Percentiles rank a stretch among this genome's conserved stretches.
Conservation (phyloP, 2,113 vertebrate genomes). For the Salvator merianae region DNA sequence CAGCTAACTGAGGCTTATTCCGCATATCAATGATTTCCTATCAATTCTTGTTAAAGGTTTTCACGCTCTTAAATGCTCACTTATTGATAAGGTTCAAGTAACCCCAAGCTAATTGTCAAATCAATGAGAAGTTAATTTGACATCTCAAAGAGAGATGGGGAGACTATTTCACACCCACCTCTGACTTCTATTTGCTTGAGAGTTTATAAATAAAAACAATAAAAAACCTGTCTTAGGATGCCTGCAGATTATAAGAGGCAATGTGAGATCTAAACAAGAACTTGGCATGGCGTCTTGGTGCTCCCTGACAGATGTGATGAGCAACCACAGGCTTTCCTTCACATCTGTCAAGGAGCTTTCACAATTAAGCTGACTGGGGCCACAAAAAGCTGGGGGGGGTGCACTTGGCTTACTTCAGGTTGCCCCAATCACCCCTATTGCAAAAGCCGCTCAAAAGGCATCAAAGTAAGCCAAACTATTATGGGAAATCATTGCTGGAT, state of each 20-base stretch:
- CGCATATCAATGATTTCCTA: slow-evolving; percentile 63
- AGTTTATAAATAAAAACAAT: neutral
- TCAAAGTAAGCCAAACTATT: no score
- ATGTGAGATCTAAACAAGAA: no score
- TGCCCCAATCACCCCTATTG: no score
- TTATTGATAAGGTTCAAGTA: slow-evolving; percentile 12
- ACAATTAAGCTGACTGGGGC: no score
- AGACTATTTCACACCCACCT: neutral
- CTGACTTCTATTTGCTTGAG: slow-evolving; percentile 8
- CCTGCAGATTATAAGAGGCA: neutral
- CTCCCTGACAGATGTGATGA: no score
- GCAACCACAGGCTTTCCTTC: no score
- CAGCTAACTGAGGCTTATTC: slow-evolving; percentile 52
- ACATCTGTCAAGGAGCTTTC: no score
- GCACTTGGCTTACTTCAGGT: no score
- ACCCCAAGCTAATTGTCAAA: slow-evolving; percentile 54
- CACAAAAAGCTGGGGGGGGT: no score
- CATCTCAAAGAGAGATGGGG: slow-evolving; percentile 31
- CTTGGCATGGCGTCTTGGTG: no score
- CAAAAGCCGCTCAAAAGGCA: no score
- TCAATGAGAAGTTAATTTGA: slow-evolving; percentile 4
- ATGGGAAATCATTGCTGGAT: no score
- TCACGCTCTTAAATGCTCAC: slow-evolving; percentile 47
- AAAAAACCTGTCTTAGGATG: neutral
- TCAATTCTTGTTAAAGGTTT: slow-evolving; percentile 69